Evolutionary conservation across 1,140 invertebrate genomes (phyloP).

Genomic region (Leucophenga varia): DNA sequence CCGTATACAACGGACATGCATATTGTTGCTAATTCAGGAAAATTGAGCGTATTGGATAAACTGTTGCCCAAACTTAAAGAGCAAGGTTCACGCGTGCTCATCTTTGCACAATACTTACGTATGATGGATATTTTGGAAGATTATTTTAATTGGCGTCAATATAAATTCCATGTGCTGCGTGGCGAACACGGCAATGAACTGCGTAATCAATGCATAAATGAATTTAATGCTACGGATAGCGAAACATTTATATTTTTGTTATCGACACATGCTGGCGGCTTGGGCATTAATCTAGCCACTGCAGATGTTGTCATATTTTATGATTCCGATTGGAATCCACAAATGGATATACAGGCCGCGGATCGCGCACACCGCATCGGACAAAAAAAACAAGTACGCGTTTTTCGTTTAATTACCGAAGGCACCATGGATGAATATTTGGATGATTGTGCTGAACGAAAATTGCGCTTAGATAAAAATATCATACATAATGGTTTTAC

Average conservation of each 20-base stretch:
- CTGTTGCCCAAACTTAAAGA: conserved; percentile 87
- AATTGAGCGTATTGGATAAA: conserved; percentile 96
- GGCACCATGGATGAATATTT: conserved; percentile 99
- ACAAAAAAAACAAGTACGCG: conserved; percentile 88
- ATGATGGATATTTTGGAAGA: conserved; percentile 99
- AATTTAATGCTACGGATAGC: conserved; percentile 88
- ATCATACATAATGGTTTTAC: conserved; percentile 97
- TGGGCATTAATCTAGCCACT: conserved; percentile 98
- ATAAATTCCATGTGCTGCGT: conserved; percentile 93
- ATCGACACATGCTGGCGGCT: conserved; percentile 95
- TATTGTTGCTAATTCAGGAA: conserved; percentile 94
- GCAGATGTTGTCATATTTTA: conserved; percentile 98
- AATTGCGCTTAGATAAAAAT: conserved; percentile 92
- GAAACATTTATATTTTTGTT: conserved; percentile 98
- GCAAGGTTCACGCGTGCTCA: conserved; percentile 91
- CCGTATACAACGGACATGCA: conserved; percentile 99
- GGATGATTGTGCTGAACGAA: conserved; percentile 96
- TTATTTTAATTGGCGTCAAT: conserved; percentile 92
- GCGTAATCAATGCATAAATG: conserved; percentile 92
- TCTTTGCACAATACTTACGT: conserved; percentile 99
- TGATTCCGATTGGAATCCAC: conserved; percentile 99
- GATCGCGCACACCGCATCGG: conserved; percentile 99
- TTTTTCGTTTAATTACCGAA: conserved; percentile 94
- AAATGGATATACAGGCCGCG: conserved; percentile 97
- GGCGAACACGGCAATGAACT: conserved; percentile 97